A percentile compares a stretch with the other conserved stretches of the same genome.
Evolutionary conservation across 2,113 vertebrate species (phyloP).

Genomic region (Laticauda laticaudata): DNA sequence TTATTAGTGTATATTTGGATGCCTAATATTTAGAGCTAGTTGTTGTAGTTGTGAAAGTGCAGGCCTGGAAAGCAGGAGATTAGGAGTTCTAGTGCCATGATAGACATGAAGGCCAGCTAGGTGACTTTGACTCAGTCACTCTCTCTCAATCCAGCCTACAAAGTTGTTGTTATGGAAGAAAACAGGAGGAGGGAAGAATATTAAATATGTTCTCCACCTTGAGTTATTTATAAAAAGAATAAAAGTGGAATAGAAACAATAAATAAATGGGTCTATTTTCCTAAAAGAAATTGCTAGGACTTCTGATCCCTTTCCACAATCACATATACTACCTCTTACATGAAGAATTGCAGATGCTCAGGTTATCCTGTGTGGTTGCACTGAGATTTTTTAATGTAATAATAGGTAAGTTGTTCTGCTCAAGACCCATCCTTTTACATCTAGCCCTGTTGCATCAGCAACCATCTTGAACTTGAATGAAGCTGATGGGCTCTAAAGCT

Average conservation of each 20-base stretch:
- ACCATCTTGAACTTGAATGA: not conserved
- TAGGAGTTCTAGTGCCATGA: not conserved
- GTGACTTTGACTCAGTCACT: too few relatives aligned
- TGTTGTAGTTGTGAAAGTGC: not conserved
- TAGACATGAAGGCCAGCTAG: not conserved
- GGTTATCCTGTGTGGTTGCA: not conserved
- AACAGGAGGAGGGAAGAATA: too few relatives aligned
- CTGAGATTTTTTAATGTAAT: not conserved
- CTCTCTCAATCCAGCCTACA: too few relatives aligned
- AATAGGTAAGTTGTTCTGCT: not conserved
- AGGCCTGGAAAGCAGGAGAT: not conserved
- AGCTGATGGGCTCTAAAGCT: not conserved
- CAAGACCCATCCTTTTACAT: not conserved
- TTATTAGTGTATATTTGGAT: not conserved
- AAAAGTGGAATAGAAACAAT: not conserved
- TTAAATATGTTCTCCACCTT: too few relatives aligned
- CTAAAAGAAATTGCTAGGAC: not conserved
- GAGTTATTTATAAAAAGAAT: too few relatives aligned
- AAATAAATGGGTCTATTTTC: not conserved
- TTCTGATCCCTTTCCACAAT: not conserved
- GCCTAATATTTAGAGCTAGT: not conserved
- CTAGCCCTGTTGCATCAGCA: not conserved
- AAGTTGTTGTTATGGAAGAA: too few relatives aligned
- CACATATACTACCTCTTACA: not conserved
- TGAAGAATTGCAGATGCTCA: not conserved